Conservation (phyloP, 2,888 invertebrate species). For the Leptinotarsa peninsularis region DNA sequence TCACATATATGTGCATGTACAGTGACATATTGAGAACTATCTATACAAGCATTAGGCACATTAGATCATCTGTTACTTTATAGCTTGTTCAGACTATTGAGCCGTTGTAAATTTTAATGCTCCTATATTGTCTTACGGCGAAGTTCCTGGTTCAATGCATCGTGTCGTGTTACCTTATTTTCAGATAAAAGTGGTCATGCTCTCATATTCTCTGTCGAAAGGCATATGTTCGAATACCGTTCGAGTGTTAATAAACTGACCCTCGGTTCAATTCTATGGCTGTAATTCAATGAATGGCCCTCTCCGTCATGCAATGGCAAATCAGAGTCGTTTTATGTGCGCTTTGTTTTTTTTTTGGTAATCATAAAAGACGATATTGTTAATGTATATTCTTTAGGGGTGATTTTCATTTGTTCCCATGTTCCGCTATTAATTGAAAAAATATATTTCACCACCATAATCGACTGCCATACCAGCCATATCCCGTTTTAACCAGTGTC, state of each 20-base stretch:
- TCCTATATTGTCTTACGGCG: constrained; percentile 11
- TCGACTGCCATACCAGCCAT: too few species aligned
- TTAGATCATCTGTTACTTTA: neutral
- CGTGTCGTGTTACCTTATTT: constrained; percentile 5
- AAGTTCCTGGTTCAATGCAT: constrained; percentile 16
- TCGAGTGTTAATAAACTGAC: neutral
- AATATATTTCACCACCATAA: too few species aligned
- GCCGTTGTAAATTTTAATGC: constrained; percentile 12
- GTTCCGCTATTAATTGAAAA: too few species aligned
- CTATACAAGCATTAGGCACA: neutral
- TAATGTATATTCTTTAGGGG: too few species aligned
- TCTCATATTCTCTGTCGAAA: constrained; percentile 4
- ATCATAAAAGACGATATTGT: too few species aligned
- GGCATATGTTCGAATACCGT: constrained; percentile 17
- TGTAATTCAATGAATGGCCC: neutral
- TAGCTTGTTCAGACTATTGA: neutral
- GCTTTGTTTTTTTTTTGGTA: too few species aligned
- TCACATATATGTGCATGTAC: too few species aligned
- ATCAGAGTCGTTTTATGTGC: neutral
- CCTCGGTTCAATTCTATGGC: neutral
- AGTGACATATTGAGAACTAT: neutral
- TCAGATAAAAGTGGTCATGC: constrained; percentile 8
- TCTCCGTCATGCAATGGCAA: neutral
- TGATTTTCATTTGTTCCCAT: too few species aligned
- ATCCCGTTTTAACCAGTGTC: too few species aligned